These are phyloP conservation scores for Tenrec ecaudatus DNA, from an alignment of 2,113 vertebrate species.

Conservation along the genomic window DNA sequence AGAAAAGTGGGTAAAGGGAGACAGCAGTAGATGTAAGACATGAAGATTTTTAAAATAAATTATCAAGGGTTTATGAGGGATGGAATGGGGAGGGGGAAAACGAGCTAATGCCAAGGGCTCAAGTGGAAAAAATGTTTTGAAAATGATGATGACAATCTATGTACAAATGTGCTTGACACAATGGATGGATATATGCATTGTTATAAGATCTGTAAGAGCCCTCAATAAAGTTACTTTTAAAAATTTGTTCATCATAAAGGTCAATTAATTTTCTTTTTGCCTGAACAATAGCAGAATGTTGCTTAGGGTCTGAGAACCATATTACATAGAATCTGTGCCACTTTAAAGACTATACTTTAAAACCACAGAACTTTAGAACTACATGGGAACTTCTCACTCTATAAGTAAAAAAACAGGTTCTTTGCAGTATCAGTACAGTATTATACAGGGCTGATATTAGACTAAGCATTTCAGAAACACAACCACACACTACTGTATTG, in stretches of 20 bases:
- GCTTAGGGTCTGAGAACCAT: background rate
- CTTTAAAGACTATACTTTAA: background rate
- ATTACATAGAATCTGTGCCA: background rate
- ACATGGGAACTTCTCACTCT: background rate
- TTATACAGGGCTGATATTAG: background rate
- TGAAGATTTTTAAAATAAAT: too few relatives aligned
- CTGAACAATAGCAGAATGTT: background rate
- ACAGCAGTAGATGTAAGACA: too few relatives aligned
- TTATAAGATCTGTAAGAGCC: too few relatives aligned
- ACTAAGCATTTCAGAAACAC: background rate
- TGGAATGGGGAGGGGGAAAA: too few relatives aligned
- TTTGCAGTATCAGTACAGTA: background rate
- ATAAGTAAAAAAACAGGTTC: background rate
- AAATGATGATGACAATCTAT: too few relatives aligned
- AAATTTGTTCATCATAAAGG: background rate
- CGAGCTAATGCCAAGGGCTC: too few relatives aligned
- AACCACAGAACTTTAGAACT: background rate
- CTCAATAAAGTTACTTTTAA: background rate
- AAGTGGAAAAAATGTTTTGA: too few relatives aligned
- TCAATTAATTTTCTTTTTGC: background rate
- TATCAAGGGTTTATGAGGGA: too few relatives aligned
- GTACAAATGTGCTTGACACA: too few relatives aligned
- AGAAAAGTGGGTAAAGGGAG: too few relatives aligned
- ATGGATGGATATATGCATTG: too few relatives aligned
- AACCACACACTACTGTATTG: accelerated